Conservation (phyloP, 1,140 invertebrate species). For the Lycorma delicatula region DNA sequence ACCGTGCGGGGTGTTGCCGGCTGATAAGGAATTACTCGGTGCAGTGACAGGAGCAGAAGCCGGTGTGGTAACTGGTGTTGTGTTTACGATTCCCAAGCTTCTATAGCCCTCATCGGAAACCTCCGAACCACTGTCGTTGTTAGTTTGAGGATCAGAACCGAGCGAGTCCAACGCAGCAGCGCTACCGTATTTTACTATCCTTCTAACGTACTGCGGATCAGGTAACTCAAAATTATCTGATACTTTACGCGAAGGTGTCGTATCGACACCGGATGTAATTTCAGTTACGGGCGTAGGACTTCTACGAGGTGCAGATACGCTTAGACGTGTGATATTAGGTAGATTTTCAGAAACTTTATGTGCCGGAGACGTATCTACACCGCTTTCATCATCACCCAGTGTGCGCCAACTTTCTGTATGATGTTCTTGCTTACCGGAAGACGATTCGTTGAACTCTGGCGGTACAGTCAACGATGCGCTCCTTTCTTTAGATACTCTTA, state of each 20-base stretch:
- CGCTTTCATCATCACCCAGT: constrained; percentile 16
- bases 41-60: neutral
- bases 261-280: constrained; percentile 11
- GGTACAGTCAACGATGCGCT: too few species aligned
- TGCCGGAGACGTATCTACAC: constrained; percentile 25
- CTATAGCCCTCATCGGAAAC: constrained; percentile 81
- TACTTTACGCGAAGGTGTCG: constrained; percentile 11
- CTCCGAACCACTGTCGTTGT: constrained; percentile 76
- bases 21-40: too few species aligned
- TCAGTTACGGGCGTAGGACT: neutral
- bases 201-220: neutral
- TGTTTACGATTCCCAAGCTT: constrained; percentile 58
- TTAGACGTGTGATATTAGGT: neutral
- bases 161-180: constrained; percentile 16
- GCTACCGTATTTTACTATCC: constrained; percentile 12
- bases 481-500: too few species aligned
- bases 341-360: constrained; percentile 24
- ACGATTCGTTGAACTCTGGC: too few species aligned
- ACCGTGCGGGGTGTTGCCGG: too few species aligned
- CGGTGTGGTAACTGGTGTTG: constrained; percentile 22
- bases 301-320: neutral
- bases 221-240: constrained; percentile 11
- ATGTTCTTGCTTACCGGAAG: too few species aligned
- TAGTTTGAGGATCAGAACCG: constrained; percentile 41
- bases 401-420: too few species aligned